Percentiles rank a stretch among this genome's conserved stretches.
phyloP scores from a whole-genome alignment of 2,888 invertebrate species.

The Zaprionus obscuricornis region DNA sequence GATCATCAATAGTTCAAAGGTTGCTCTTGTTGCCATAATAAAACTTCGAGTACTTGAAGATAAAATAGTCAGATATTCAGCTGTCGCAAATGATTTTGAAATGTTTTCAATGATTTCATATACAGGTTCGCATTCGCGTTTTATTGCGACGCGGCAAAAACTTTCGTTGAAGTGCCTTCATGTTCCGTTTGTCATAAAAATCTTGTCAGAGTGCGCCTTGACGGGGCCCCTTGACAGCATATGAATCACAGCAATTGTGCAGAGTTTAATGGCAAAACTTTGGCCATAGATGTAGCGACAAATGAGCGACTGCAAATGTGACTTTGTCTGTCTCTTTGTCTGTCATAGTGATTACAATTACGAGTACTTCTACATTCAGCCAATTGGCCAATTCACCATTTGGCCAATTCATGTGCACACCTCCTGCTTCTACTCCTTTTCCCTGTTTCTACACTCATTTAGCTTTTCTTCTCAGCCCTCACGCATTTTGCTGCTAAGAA shows the following conservation, averaged over 20 bases:
- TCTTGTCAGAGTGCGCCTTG: slow-evolving; percentile 20
- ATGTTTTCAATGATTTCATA: slow-evolving; percentile 19
- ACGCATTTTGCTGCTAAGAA: no score
- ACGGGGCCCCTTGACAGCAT: slow-evolving; percentile 41
- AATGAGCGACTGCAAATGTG: slow-evolving; percentile 60
- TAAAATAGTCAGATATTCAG: no score
- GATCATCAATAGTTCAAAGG: slow-evolving; percentile 75
- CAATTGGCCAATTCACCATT: slow-evolving; percentile 30
- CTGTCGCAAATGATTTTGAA: slow-evolving; percentile 34
- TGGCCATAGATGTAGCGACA: slow-evolving; percentile 69
- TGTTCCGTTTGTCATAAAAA: slow-evolving; percentile 77
- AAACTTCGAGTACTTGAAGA: no score
- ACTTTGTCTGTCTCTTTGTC: slow-evolving; percentile 25
- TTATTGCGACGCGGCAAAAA: slow-evolving; percentile 59
- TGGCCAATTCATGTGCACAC: slow-evolving; percentile 11
- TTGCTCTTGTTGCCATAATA: slow-evolving; percentile 28
- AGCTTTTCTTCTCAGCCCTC: slow-evolving; percentile 6
- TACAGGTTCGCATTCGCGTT: slow-evolving; percentile 61
- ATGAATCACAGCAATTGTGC: slow-evolving; percentile 74
- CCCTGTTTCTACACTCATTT: no score
- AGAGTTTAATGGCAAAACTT: slow-evolving; percentile 73
- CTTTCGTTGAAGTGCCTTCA: slow-evolving; percentile 69
- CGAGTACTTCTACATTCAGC: slow-evolving; percentile 1
- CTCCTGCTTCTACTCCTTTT: no score
- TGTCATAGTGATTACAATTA: slow-evolving; percentile 15